phyloP scores from a whole-genome alignment of 2,113 vertebrate species.

The Psilopsiagon aurifrons region DNA sequence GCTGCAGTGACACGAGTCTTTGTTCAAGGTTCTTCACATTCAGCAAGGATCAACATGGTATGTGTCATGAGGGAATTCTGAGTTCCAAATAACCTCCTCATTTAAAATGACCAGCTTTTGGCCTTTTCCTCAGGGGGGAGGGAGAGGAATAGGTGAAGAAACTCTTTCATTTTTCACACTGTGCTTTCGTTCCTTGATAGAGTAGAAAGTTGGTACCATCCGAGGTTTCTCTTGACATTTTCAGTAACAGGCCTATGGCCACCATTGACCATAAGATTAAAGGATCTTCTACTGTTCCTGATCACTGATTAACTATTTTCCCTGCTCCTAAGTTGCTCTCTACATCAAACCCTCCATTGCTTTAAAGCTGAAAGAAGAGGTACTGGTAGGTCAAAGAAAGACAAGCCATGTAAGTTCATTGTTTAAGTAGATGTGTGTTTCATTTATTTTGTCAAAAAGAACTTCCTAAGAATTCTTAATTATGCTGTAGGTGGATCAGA shows the following conservation, averaged over 20 bases:
- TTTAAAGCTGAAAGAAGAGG: neutral
- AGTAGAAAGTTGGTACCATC: neutral
- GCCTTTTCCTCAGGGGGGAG: neutral
- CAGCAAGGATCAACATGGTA: neutral
- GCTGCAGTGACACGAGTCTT: neutral
- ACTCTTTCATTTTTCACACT: neutral
- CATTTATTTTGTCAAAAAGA: neutral
- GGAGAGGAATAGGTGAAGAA: neutral
- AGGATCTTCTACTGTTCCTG: neutral
- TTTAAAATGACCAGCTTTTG: neutral
- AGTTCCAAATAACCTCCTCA: neutral
- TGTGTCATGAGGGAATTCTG: fast-evolving
- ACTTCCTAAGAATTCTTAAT: neutral
- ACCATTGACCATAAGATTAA: neutral
- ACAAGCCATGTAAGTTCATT: neutral
- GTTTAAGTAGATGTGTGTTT: neutral
- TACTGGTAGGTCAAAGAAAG: neutral
- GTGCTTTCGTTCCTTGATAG: neutral
- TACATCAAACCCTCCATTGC: neutral
- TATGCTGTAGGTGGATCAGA: neutral
- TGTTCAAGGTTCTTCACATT: neutral
- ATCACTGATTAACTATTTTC: neutral
- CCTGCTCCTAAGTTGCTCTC: neutral
- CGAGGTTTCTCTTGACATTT: neutral
- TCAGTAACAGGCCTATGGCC: neutral